phyloP scores from a whole-genome alignment of 1,140 invertebrate genomes.

The Calliopsis andreniformis region DNA sequence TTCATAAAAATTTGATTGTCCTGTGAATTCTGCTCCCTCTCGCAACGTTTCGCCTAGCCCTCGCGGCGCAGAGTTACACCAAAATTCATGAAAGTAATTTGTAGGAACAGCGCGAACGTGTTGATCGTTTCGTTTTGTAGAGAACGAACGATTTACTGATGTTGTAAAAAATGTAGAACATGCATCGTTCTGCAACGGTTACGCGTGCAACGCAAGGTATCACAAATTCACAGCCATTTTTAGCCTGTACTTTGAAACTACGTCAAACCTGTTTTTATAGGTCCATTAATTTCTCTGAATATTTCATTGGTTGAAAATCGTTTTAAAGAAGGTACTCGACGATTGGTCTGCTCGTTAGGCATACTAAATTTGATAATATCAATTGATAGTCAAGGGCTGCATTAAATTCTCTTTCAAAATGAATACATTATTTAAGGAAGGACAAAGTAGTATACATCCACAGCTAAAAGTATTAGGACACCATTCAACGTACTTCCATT shows the following conservation, averaged over 20 bases:
- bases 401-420: too few species aligned
- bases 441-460: too few species aligned
- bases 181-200: not conserved
- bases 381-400: too few species aligned
- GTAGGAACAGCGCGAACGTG: not conserved
- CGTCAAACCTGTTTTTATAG: not conserved
- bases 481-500: too few species aligned
- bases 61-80: too few species aligned
- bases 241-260: not conserved
- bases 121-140: not conserved
- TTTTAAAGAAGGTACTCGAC: not conserved
- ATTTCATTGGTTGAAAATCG: not conserved
- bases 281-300: slow-evolving; percentile 12
- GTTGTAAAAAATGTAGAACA: slow-evolving; percentile 26
- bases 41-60: not conserved
- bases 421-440: too few species aligned
- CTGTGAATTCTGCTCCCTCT: slow-evolving; percentile 1
- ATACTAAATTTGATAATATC: too few species aligned
- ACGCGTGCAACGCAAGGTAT: not conserved
- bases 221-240: not conserved
- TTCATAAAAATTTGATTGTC: too few species aligned
- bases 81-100: not conserved
- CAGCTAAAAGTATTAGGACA: too few species aligned
- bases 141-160: not conserved
- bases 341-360: too few species aligned